Conservation (phyloP, 2,888 invertebrate species). For the Pristionchus maxplancki region DNA sequence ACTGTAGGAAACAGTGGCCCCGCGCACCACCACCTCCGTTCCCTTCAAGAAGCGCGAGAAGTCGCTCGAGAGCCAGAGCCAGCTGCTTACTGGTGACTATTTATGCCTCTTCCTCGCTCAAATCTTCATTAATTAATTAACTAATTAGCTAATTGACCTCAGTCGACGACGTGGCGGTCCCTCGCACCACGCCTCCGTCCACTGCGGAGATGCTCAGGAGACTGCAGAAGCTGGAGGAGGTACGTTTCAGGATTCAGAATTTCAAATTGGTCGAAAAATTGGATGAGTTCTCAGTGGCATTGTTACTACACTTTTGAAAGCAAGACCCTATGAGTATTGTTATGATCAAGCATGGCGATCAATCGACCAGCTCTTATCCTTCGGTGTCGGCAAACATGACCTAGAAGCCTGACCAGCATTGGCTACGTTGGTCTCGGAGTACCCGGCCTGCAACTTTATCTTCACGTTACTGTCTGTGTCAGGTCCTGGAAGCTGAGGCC, state of each 20-base stretch:
- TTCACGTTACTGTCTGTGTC: too few species aligned
- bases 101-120: neutral
- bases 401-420: too few species aligned
- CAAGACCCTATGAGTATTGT: too few species aligned
- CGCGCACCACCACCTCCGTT: neutral
- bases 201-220: neutral
- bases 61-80: constrained; percentile 1
- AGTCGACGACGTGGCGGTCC: neutral
- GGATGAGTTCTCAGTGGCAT: too few species aligned
- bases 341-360: too few species aligned
- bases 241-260: too few species aligned
- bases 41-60: neutral
- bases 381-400: too few species aligned
- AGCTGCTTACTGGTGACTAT: neutral
- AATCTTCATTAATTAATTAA: neutral
- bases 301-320: too few species aligned
- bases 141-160: neutral
- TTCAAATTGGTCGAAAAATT: too few species aligned
- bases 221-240: constrained; percentile 1
- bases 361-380: too few species aligned
- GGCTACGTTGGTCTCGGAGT: too few species aligned
- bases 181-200: neutral
- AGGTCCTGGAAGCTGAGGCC: neutral
- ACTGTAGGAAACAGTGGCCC: constrained; percentile 3
- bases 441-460: too few species aligned